Evolutionary conservation across 2,797 vertebrate species (phyloP), one percentile per base, ranked within the genome.

Genomic region (Sarcoramphus papa): DNA sequence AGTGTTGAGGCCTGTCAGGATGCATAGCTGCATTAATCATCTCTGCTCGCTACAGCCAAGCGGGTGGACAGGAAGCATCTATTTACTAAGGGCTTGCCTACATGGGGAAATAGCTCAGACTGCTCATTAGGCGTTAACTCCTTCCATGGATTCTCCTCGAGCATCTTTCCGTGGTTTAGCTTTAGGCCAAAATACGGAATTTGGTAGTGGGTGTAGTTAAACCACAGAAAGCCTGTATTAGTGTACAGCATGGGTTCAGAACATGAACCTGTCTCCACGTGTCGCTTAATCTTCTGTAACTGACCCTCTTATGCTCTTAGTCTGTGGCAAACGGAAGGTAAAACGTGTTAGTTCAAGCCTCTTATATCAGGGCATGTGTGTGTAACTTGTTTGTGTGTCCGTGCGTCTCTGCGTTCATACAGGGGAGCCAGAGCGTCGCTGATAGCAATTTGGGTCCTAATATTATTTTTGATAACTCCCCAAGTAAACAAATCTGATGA

Each of bases 1-100:
- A 90, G 77, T 31, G 1, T 48, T 93, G 83, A 51, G 93, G 85
- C 80, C 92, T 84, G 83, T 96, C 90, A 86, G 65, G 91, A 91
- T 88, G 63, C 79, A 41, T 60, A 86, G 76, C 94, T 93, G 65
- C 85, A 84, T 96, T 95, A 93, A 95, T 97, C 84, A 91, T 90
- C 69, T 79, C 62, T 85, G 75, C 82, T 92, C 9, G 4, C 62
- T 88, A 59, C 73, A 88, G 89, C 82, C 85, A 73, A 84, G 72
- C 2, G 1, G 89, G 63, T 86, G 89, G 94, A 95, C 91, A 86
- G 94, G 90, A 96, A 88, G 41, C 85, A 80, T 94, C 86, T 93
- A 82, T 97, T 97, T 97, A 82, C 87, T 85, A 41, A 85, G 79
- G 51, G 63, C 70, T 93, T 43, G 77, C 89, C 92, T 93, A 51